These are phyloP conservation scores for Thamnophis sirtalis DNA, from an alignment of 2,113 vertebrate species.

Conservation along the genomic window DNA sequence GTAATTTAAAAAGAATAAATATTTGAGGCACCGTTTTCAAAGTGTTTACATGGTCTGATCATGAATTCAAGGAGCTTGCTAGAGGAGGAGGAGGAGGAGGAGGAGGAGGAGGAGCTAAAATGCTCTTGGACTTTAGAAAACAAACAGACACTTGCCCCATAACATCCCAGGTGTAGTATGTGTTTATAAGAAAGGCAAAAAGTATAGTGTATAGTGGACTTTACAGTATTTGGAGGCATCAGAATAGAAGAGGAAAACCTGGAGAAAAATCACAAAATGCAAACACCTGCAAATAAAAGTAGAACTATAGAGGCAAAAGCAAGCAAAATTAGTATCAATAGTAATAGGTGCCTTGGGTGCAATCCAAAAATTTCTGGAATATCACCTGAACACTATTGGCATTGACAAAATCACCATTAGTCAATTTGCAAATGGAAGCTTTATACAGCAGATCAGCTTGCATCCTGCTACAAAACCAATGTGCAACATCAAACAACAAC, in stretches of 20 bases:
- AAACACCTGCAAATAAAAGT: background rate
- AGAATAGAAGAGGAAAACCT: background rate
- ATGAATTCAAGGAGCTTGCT: background rate
- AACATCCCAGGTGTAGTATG: background rate
- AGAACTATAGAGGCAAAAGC: background rate
- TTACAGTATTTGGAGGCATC: background rate
- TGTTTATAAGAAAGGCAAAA: background rate
- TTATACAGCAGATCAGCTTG: background rate
- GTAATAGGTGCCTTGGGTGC: background rate
- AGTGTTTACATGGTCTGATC: background rate
- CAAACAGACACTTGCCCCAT: background rate
- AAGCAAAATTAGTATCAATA: background rate
- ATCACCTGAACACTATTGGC: background rate
- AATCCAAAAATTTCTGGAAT: background rate
- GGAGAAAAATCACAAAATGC: background rate
- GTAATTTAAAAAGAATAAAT: background rate
- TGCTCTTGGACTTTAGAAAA: background rate
- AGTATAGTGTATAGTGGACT: background rate
- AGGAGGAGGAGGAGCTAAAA: background rate
- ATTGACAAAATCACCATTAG: background rate
- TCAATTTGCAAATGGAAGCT: background rate
- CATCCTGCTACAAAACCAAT: background rate
- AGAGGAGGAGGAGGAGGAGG: background rate
- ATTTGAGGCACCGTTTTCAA: background rate
- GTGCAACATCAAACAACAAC: background rate